Evolutionary conservation across 2,797 vertebrate genomes (phyloP), one percentile per base, ranked within the genome.

Genomic region (Myripristis murdjan): DNA sequence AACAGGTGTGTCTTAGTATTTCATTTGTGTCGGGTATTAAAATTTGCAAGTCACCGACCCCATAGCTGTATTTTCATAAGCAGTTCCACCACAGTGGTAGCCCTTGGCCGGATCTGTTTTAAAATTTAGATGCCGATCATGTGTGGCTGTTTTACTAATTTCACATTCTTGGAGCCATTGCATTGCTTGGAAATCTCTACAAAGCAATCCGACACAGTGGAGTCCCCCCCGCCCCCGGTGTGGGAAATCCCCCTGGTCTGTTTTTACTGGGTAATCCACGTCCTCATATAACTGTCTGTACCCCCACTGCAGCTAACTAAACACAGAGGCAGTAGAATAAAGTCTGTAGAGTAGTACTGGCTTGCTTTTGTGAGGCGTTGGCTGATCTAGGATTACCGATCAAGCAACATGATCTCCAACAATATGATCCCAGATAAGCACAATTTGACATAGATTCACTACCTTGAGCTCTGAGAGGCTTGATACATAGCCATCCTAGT

Each of bases 261-360:
- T 91, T 92, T 90, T 91, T 35, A 69, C 59, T 83, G 64, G 33
- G 33, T 91, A 90, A 92, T 92, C 91, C 87, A 70, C 69, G 75
- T 84, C 70, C 78, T 83, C 79, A 46, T 20, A 12, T 77, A 84
- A 70, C 84, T 37, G 78, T 62, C 72, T 73, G 83, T 52, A 61
- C 60, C 82, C 67, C 74, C 67, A 60, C 71, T 81, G 75, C 84
- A 86, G 86, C 86, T 91, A 89, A 83, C 69, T 77, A 90, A 93
- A 93, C 88, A 91, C 83, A 81, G 71, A 76, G 77, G 53, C 48
- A 12, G 48, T 35, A 76, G 75, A 83, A 62, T 78, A 41, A 79
- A 80, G 80, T 87, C 90, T 87, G 62, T 65, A 60, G 64, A 57
- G 63, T 54, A 18, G 48, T 49, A 48, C 75, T 33, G 33, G 33